A percentile compares a stretch with the other conserved stretches of the same genome.
phyloP scores from a whole-genome alignment of 1,140 invertebrate genomes.

The Probaryconus sp. region DNA sequence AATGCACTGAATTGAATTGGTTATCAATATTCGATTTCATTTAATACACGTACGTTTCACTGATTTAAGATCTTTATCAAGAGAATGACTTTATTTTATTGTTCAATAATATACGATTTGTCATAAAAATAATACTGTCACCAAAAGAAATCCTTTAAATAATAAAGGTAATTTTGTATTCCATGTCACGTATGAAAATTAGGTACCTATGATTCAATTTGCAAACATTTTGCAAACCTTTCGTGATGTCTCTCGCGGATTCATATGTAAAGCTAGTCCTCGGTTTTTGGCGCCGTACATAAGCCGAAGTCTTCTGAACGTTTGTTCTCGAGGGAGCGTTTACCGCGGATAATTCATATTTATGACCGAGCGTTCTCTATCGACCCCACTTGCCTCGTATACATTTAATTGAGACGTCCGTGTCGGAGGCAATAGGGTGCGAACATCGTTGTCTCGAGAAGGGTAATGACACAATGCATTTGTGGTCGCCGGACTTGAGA shows the following conservation, averaged over 20 bases:
- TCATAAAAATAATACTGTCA: too few species aligned
- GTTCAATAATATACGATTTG: too few species aligned
- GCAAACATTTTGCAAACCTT: conserved; percentile 6
- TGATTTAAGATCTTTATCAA: too few species aligned
- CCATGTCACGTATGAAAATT: neutral
- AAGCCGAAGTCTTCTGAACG: conserved; percentile 39
- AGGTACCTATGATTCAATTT: neutral
- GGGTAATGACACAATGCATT: conserved; percentile 66
- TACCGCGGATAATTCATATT: conserved; percentile 79
- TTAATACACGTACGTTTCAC: too few species aligned
- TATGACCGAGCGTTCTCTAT: conserved; percentile 76
- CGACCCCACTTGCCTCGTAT: conserved; percentile 76
- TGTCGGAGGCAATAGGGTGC: conserved; percentile 77
- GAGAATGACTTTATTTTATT: too few species aligned
- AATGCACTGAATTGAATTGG: conserved; percentile 38
- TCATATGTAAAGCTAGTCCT: conserved; percentile 14
- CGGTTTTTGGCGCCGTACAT: conserved; percentile 40
- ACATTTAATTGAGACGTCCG: conserved; percentile 79
- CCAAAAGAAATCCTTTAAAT: too few species aligned
- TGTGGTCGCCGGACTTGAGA: conserved; percentile 50
- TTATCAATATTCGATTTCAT: conserved; percentile 33
- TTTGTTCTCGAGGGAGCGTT: conserved; percentile 72
- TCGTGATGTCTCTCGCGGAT: conserved; percentile 1
- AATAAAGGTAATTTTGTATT: neutral
- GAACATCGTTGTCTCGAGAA: conserved; percentile 70